These are phyloP conservation scores for Poecilia gillii DNA, from an alignment of 2,797 vertebrate species.

Conservation along the genomic window DNA sequence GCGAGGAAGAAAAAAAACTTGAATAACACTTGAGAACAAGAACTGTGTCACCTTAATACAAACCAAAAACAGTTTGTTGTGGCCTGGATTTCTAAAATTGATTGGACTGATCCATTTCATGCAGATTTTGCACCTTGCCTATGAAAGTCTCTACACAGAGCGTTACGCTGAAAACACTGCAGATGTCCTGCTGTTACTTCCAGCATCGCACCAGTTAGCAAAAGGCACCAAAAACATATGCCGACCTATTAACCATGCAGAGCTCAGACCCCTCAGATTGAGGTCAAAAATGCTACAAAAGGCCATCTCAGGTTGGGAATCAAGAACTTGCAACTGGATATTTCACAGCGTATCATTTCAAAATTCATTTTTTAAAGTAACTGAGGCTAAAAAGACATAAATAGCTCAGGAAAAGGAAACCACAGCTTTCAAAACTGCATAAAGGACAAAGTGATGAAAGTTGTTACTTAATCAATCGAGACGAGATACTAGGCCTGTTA, in stretches of 20 bases:
- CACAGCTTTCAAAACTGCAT: neutral
- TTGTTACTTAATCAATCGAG: neutral
- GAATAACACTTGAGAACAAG: conserved; percentile 47
- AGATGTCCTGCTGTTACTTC: conserved; percentile 93
- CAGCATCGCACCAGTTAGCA: conserved; percentile 90
- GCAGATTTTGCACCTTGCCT: conserved; percentile 80
- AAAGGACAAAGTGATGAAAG: neutral
- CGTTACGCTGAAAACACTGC: conserved; percentile 80
- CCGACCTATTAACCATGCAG: conserved; percentile 48
- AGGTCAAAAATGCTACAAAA: conserved; percentile 27
- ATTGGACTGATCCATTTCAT: conserved; percentile 87
- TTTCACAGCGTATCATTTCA: neutral
- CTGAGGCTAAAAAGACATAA: neutral
- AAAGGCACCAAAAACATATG: conserved; percentile 64
- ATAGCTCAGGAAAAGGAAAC: neutral
- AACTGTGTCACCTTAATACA: conserved; percentile 60
- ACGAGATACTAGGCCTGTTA: neutral
- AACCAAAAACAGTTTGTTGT: conserved; percentile 73
- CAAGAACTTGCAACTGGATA: conserved; percentile 6
- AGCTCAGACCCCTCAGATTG: conserved; percentile 29
- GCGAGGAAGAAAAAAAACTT: conserved; percentile 5
- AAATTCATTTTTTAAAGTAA: neutral
- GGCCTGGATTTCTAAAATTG: conserved; percentile 74
- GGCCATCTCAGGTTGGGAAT: conserved; percentile 56
- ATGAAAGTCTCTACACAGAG: conserved; percentile 72